These are phyloP conservation scores for Strix aluco DNA, from an alignment of 2,113 vertebrate species.

Conservation along the genomic window DNA sequence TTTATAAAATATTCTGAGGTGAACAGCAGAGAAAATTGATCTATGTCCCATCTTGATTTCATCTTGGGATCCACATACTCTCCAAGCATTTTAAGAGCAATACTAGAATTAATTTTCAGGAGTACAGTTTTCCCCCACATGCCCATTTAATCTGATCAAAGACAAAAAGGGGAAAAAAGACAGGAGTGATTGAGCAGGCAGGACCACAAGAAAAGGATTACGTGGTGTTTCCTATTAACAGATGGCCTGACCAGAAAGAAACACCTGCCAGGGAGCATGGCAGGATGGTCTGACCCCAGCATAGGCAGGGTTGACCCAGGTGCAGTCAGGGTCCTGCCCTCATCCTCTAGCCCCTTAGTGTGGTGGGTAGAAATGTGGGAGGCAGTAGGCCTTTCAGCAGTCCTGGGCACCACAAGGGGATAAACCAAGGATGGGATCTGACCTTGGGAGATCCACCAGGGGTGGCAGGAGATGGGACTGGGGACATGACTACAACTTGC, in stretches of 20 bases:
- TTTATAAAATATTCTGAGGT: neutral
- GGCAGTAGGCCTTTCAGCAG: neutral
- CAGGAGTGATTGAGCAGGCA: neutral
- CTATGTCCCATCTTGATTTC: neutral
- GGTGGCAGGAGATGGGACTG: fast-evolving
- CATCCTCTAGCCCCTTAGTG: neutral
- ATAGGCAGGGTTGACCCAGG: fast-evolving
- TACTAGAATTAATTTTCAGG: neutral
- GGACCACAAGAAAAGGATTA: neutral
- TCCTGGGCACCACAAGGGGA: fast-evolving
- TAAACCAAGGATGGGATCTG: fast-evolving
- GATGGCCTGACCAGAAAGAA: neutral
- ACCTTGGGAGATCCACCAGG: fast-evolving
- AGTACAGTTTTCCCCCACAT: neutral
- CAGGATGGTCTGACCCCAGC: neutral
- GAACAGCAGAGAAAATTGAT: neutral
- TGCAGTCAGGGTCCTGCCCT: neutral
- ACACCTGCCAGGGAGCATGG: neutral
- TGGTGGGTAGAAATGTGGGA: fast-evolving
- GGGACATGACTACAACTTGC: neutral
- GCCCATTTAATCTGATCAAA: neutral
- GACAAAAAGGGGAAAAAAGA: neutral
- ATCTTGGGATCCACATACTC: neutral
- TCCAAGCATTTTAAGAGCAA: neutral
- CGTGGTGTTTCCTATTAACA: fast-evolving